Conservation (phyloP, 2,888 invertebrate species). For the Caenorhabditis auriculariae region DNA sequence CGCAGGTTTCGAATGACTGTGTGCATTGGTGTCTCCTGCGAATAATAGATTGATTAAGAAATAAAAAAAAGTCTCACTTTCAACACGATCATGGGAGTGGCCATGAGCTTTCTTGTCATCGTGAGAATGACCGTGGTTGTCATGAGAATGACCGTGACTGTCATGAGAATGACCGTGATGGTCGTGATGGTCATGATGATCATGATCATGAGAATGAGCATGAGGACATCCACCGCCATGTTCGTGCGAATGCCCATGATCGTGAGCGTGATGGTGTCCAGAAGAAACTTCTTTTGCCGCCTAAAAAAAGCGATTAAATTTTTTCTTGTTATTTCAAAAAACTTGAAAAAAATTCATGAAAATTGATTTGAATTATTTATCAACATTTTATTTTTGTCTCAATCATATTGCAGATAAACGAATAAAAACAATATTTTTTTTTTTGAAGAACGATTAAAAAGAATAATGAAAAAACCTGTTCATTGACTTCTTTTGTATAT, state of each 20-base stretch:
- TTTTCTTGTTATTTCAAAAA: too few species aligned
- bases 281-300: conserved; percentile 20
- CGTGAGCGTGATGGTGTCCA: conserved; percentile 36
- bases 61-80: neutral
- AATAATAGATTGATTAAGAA: neutral
- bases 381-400: neutral
- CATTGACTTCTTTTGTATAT: conserved; percentile 57
- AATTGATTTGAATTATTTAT: neutral
- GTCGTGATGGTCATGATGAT: conserved; percentile 16
- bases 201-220: conserved; percentile 28
- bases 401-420: too few species aligned
- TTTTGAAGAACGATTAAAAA: too few species aligned
- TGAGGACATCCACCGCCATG: conserved; percentile 22
- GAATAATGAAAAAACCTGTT: conserved; percentile 37
- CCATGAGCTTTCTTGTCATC: conserved; percentile 1
- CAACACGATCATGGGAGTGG: conserved; percentile 1
- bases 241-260: conserved; percentile 36
- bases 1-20: too few species aligned
- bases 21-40: too few species aligned
- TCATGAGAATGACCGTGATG: conserved; percentile 39
- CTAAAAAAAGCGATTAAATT: conserved; percentile 3
- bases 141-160: conserved; percentile 38
- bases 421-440: too few species aligned
- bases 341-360: neutral
- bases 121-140: conserved; percentile 12